These are phyloP conservation scores for Peromyscus maniculatus DNA, from an alignment of 2,113 vertebrate genomes.

Conservation along the genomic window DNA sequence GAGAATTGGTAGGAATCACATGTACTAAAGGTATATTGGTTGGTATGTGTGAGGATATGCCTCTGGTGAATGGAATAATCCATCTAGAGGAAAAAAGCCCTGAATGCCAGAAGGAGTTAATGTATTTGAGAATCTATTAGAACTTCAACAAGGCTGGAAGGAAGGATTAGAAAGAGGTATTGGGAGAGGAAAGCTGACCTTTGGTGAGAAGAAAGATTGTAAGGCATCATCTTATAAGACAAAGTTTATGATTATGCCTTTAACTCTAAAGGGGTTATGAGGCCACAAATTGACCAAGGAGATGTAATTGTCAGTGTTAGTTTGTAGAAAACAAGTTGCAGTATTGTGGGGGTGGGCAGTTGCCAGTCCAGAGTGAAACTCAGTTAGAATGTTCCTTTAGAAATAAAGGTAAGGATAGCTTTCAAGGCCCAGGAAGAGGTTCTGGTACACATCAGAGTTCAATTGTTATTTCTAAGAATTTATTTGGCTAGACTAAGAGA, in stretches of 20 bases:
- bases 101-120: neutral
- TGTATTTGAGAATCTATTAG: neutral
- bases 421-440: neutral
- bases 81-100: neutral
- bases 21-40: neutral
- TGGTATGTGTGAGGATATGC: neutral
- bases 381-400: neutral
- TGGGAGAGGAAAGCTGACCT: neutral
- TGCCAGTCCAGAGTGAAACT: neutral
- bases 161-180: neutral
- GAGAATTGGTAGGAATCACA: neutral
- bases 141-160: neutral
- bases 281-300: neutral
- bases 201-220: neutral
- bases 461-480: neutral
- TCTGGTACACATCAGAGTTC: neutral
- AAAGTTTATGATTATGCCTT: neutral
- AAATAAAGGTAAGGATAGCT: neutral
- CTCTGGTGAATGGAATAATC: neutral
- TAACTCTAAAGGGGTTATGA: neutral
- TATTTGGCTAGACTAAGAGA: neutral
- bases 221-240: neutral
- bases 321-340: neutral
- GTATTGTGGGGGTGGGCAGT: neutral
- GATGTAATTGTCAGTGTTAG: neutral